phyloP scores from a whole-genome alignment of 1,140 invertebrate species.

The Rhynchophorus ferrugineus region DNA sequence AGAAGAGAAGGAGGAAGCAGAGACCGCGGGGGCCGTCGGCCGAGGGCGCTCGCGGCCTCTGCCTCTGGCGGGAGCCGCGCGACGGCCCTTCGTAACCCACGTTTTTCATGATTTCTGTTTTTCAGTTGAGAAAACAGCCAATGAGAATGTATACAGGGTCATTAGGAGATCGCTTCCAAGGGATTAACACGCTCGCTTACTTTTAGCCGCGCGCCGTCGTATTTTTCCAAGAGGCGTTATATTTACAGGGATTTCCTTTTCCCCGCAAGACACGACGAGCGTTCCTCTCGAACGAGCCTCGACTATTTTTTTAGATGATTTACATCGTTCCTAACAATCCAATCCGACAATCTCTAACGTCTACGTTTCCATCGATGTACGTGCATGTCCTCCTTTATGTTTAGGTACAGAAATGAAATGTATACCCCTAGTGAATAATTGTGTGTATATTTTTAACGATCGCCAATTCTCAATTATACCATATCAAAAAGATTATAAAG shows the following conservation, averaged over 20 bases:
- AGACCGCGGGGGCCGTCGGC: too few species aligned
- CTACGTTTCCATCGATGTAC: neutral
- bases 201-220: constrained; percentile 6
- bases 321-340: neutral
- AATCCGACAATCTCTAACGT: neutral
- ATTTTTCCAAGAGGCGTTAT: neutral
- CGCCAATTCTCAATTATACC: constrained; percentile 10
- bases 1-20: too few species aligned
- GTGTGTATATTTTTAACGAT: constrained; percentile 10
- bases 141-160: constrained; percentile 24
- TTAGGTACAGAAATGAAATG: constrained; percentile 1
- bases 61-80: too few species aligned
- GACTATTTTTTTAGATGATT: neutral
- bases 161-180: constrained; percentile 23
- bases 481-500: constrained; percentile 8
- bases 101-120: neutral
- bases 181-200: constrained; percentile 16
- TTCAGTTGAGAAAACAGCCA: constrained; percentile 23
- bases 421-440: neutral
- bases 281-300: neutral
- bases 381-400: constrained; percentile 1
- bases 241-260: neutral
- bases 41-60: too few species aligned
- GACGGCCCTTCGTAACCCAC: too few species aligned
- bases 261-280: neutral